Evolutionary conservation across 2,888 invertebrate species (phyloP), one percentile per base, ranked within the genome.

Genomic region (Patella ulyssiponensis): DNA sequence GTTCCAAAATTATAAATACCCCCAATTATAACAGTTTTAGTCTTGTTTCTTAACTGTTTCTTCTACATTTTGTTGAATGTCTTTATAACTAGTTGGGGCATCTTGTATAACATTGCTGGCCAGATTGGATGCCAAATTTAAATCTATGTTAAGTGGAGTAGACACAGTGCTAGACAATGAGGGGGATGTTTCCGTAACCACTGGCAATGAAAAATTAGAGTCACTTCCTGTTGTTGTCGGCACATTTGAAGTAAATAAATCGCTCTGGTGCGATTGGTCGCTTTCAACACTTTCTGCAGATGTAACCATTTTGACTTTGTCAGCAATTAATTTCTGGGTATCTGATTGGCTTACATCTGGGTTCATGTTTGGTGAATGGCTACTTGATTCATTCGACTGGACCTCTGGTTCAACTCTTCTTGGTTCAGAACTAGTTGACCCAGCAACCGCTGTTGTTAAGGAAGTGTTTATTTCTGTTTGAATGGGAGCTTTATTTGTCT

Each of bases 1-100:
- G 44, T 44, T 44, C 44, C 44, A 44, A 44, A 33, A 44, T 44
- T 9, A 44, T 44, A 44, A 44, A 44, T 9, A 9, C 44, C 44
- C 44, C 7, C 44, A 44, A 44, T 0, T 44, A 70, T 3, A 75
- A 69, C 17, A 20, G 2, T 15, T 27, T 78, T 72, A 78, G 54
- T 78, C 78, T 51, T 77, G 75, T 56, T 78, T 78, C 73, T 75
- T 78, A 15, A 78, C 72, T 9, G 56, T 75, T 15, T 52, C 71
- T 15, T 15, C 14, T 3, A n/a, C 15, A 20, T 53, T 11, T n/a
- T n/a, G 54, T 12, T 20, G 11, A 52, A 44, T 9, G 14, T n/a
- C 7, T 44, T n/a, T 52, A 52, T n/a, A 15, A 23, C 53, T 17
- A 73, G 17, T 17, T 7, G 64, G 44, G 44, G 27, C 51, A 53